Base-by-base conservation (phyloP, 1,140 invertebrate species). In the Vanessa tameamea region DNA sequence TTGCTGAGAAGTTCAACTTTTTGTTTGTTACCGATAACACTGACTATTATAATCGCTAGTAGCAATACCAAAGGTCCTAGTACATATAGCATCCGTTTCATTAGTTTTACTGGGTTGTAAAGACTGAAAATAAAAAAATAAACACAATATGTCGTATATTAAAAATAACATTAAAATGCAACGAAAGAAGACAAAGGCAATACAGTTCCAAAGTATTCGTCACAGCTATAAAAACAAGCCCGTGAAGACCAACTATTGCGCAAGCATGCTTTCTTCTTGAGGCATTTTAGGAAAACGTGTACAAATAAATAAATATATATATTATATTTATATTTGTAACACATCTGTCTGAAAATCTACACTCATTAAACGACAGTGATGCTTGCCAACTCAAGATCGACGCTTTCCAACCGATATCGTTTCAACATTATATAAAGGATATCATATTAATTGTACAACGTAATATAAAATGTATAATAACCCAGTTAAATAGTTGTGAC, bases 61-160 rank as follows among this genome's bases (percentile, higher is more conserved):
- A 86, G 2, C 7, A 87, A n/a, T 8, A 87, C 72, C 12, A 78
- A 4, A 12, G 86, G 85, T 0, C 83, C 83, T 15, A 86, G 53
- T 1, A 69, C 72, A 64, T 85, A 91, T 47, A 90, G 82, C 6
- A 82, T 73, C 43, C 82, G 77, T 76, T 88, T 90, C 89, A 92
- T 86, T 16, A 81, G 76, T 77, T 88, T 91, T 43, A 89, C 79
- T 43, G 87, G 85, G 69, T 77, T 87, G 69, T 87, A 90, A 87
- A 94, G 84, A 87, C 94, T 82, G 90, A 79, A 81, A 93, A 61
- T 37, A 0, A 57, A 1, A 26, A 23, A 12, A 57, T 20, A 8
- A 12, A 14, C 11, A 31, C 26, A n/a, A 11, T 50, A 20, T 66
- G 23, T 23, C 12, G 15, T 20, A 20, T n/a, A 68, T 50, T 66